phyloP scores from a whole-genome alignment of 2,888 invertebrate species.

The Lucinisca nassula region DNA sequence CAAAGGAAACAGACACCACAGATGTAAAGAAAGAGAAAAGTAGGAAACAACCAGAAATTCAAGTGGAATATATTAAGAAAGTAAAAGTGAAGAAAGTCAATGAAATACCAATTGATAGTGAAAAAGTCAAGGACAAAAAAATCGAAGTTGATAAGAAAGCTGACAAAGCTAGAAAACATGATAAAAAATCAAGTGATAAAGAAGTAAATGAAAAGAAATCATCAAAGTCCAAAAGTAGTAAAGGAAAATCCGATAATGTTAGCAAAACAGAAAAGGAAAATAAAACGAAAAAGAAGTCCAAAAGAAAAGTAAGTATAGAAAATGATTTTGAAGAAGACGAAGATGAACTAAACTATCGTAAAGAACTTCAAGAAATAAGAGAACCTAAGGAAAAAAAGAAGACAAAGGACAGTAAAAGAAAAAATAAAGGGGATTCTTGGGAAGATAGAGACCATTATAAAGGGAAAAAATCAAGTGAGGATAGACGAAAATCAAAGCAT shows the following conservation, averaged over 20 bases:
- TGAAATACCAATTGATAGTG: not conserved
- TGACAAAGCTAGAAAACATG: not conserved
- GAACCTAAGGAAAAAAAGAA: not conserved
- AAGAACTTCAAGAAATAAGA: not conserved
- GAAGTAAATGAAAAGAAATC: slow-evolving; percentile 54
- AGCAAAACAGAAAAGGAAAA: slow-evolving; percentile 50
- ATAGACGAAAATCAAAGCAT: slow-evolving; percentile 13
- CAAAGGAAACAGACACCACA: not conserved
- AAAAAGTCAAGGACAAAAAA: slow-evolving; percentile 50
- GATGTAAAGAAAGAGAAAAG: not conserved
- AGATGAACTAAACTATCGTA: slow-evolving; percentile 4
- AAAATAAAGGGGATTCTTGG: slow-evolving; percentile 35
- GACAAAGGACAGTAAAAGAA: slow-evolving; percentile 25
- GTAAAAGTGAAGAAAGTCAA: slow-evolving; percentile 46
- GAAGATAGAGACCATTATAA: slow-evolving; percentile 22
- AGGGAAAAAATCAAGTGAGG: slow-evolving; percentile 10
- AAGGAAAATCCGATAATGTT: not conserved
- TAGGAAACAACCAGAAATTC: not conserved
- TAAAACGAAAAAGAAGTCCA: slow-evolving; percentile 51
- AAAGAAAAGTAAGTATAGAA: slow-evolving; percentile 57
- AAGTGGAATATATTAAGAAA: not conserved
- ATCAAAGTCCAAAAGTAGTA: slow-evolving; percentile 45
- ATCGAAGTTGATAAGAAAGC: not conserved
- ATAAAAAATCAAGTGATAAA: slow-evolving; percentile 58
- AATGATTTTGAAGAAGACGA: slow-evolving; percentile 50